Conservation (phyloP, 2,888 invertebrate species). For the Heliconius ethilla region DNA sequence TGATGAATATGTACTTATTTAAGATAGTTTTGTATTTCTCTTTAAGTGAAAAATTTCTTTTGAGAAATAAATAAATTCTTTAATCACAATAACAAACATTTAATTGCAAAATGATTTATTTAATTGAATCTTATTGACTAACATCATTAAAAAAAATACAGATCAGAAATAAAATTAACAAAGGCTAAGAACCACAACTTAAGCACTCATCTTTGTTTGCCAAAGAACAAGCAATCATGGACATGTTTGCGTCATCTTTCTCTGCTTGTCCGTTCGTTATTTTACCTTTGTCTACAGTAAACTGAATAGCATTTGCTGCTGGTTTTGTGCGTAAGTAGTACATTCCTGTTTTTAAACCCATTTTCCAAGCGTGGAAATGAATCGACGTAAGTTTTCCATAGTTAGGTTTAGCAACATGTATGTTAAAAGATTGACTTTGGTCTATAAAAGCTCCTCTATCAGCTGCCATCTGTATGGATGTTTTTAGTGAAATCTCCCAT, state of each 20-base stretch:
- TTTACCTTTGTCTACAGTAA: constrained; percentile 94
- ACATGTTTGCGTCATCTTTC: constrained; percentile 81
- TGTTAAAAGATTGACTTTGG: constrained; percentile 98
- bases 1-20: no score
- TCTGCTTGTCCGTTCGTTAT: constrained; percentile 60
- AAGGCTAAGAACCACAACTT: constrained; percentile 89
- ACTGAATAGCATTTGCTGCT: constrained; percentile 97
- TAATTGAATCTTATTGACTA: neutral
- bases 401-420: constrained; percentile 97
- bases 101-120: constrained; percentile 7
- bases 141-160: constrained; percentile 3
- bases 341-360: constrained; percentile 99
- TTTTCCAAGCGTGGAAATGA: constrained; percentile 99
- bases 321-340: constrained; percentile 98
- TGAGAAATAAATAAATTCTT: no score
- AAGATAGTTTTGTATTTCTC: no score
- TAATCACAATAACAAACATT: neutral
- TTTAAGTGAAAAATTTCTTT: no score
- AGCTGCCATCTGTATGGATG: constrained; percentile 97
- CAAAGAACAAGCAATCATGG: constrained; percentile 91
- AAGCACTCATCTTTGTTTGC: constrained; percentile 93
- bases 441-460: constrained; percentile 99
- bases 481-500: constrained; percentile 98
- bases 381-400: constrained; percentile 97
- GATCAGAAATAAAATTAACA: constrained; percentile 1